phyloP scores from a whole-genome alignment of 2,113 vertebrate genomes.

The Anarhynchus alexandrinus region DNA sequence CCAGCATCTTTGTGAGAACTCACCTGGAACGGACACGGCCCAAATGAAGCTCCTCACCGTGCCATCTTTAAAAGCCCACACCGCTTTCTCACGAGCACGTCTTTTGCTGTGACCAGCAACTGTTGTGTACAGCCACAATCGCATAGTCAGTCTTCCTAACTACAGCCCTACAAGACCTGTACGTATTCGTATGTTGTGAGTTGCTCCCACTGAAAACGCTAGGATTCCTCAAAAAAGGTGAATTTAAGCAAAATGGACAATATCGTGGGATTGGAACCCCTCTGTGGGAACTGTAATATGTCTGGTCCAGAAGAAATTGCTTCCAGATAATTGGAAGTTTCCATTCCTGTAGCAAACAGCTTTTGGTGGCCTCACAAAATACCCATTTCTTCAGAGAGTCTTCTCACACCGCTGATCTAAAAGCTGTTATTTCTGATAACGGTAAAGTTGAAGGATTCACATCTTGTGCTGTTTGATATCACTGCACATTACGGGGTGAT shows the following conservation, averaged over 20 bases:
- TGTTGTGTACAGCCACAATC: not conserved
- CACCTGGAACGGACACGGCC: not conserved
- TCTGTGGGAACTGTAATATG: not conserved
- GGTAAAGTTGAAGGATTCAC: not conserved
- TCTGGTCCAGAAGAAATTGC: not conserved
- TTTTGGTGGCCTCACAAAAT: not conserved
- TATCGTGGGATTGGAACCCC: not conserved
- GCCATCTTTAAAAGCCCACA: not conserved
- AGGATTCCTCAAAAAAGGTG: not conserved
- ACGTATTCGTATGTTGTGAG: not conserved
- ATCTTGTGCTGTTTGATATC: not conserved
- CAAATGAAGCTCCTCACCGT: not conserved
- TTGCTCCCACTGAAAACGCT: not conserved
- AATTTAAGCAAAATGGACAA: not conserved
- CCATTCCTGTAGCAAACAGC: not conserved
- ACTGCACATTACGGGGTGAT: not conserved
- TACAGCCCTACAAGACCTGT: not conserved
- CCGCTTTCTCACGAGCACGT: not conserved
- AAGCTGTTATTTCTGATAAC: not conserved
- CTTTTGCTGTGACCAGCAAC: not conserved
- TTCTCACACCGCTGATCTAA: not conserved
- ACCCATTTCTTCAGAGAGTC: not conserved
- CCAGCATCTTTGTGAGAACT: not conserved
- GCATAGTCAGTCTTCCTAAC: not conserved
- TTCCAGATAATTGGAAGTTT: not conserved